Base-by-base conservation (phyloP, 2,797 vertebrate species). In the Enteromius radiatus region DNA sequence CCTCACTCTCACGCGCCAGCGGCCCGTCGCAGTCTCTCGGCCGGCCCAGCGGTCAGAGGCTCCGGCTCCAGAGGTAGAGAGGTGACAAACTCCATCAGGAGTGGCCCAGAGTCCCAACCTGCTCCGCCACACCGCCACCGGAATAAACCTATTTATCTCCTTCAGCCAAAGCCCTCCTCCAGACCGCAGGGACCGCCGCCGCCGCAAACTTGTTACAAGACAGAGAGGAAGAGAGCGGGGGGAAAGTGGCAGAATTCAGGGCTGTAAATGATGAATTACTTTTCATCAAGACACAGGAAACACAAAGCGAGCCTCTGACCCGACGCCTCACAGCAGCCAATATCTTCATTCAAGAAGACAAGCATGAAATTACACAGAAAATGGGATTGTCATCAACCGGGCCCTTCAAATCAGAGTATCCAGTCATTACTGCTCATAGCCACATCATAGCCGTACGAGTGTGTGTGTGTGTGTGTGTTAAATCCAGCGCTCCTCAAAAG, bases 321-420 rank as follows among this genome's bases (percentile, higher is more conserved):
- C 97, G 96, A 95, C 97, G 97, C 96, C 97, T 97, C 97, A 96
- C 96, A 98, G 97, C 97, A 98, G 97, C 98, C 98, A 97, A 99
- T 99, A 99, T 99, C 98, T 99, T 99, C 98, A 99, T 99, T 99
- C 98, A 99, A 99, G 98, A 99, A 99, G 98, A 99, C 98, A 99
- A 99, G 96, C 98, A 99, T 99, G 98, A 99, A 99, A 99, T 99
- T 99, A 99, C 98, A 99, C 96, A 97, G 97, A 99, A 99, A 99
- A 99, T 99, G 97, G 98, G 97, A 99, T 99, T 99, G 98, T 99
- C 98, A 99, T 99, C 98, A 99, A 97, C 96, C 95, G 71, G 97
- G 96, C 96, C 97, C 97, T 98, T 97, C 97, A 99, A 98, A 98
- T 97, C 97, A 97, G 91, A 95, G 96, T 96, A 96, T 98, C 97